Evolutionary conservation across 2,113 vertebrate genomes (phyloP).

Genomic region (Panthera uncia): DNA sequence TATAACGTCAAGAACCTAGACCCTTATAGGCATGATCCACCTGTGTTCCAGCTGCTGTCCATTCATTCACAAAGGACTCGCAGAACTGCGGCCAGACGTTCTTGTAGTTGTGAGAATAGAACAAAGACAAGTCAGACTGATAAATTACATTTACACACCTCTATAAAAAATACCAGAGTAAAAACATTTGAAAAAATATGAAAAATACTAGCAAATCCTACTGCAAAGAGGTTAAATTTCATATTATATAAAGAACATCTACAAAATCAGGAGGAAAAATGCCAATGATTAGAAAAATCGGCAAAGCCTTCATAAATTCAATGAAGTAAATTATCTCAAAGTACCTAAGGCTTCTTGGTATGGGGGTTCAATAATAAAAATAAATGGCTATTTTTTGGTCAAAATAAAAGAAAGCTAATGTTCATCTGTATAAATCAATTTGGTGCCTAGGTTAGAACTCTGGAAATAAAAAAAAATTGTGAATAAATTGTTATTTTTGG

Average conservation of each 20-base stretch:
- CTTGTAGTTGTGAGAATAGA: background rate
- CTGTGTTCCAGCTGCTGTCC: background rate
- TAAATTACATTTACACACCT: background rate
- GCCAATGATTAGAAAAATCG: background rate
- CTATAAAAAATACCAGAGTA: background rate
- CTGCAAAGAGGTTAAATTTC: background rate
- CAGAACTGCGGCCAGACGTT: background rate
- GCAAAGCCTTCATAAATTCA: background rate
- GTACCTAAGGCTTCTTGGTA: background rate
- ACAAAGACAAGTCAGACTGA: background rate
- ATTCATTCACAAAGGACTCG: background rate
- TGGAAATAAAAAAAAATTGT: background rate
- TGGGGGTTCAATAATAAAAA: background rate
- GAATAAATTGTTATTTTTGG: background rate
- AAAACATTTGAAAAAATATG: background rate
- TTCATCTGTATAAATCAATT: background rate
- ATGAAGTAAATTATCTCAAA: background rate
- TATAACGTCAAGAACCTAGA: background rate
- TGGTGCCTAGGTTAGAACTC: background rate
- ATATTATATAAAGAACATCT: background rate
- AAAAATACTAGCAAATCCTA: background rate
- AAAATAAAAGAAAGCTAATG: background rate
- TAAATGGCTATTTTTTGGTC: background rate
- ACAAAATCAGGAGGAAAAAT: background rate
- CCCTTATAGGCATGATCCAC: background rate